phyloP scores from a whole-genome alignment of 1,140 invertebrate genomes.

The Lepidotrigona ventralis region DNA sequence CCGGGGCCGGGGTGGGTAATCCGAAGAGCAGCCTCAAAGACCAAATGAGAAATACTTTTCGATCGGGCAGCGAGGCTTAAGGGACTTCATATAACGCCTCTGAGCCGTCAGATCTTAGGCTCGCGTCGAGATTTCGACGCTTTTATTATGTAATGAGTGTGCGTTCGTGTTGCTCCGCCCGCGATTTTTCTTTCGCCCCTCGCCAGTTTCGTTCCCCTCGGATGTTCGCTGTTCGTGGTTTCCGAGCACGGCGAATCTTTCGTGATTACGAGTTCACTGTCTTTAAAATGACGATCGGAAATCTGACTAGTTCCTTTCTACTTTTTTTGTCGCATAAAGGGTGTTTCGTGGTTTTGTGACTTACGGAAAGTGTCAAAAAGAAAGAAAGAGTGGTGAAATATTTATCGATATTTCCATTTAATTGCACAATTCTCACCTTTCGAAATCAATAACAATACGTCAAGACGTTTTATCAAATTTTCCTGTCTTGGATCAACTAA shows the following conservation, averaged over 20 bases:
- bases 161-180: slow-evolving; percentile 17
- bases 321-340: not conserved
- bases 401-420: not conserved
- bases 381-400: too few species aligned
- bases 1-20: slow-evolving; percentile 63
- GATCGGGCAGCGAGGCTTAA: slow-evolving; percentile 70
- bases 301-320: not conserved
- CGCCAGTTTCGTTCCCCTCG: too few species aligned
- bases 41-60: slow-evolving; percentile 79
- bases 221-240: not conserved
- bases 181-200: slow-evolving; percentile 31
- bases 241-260: not conserved
- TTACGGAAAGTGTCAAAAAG: too few species aligned
- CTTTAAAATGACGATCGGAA: slow-evolving; percentile 38
- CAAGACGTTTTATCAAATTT: not conserved
- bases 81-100: slow-evolving; percentile 67
- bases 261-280: slow-evolving; percentile 37
- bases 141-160: slow-evolving; percentile 62
- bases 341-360: too few species aligned
- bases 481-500: not conserved
- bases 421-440: too few species aligned
- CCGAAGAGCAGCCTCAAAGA: slow-evolving; percentile 72
- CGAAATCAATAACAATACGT: too few species aligned
- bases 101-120: slow-evolving; percentile 59
- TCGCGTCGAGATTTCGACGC: slow-evolving; percentile 62